phyloP scores from a whole-genome alignment of 2,888 invertebrate species.

The Dione vanillae region DNA sequence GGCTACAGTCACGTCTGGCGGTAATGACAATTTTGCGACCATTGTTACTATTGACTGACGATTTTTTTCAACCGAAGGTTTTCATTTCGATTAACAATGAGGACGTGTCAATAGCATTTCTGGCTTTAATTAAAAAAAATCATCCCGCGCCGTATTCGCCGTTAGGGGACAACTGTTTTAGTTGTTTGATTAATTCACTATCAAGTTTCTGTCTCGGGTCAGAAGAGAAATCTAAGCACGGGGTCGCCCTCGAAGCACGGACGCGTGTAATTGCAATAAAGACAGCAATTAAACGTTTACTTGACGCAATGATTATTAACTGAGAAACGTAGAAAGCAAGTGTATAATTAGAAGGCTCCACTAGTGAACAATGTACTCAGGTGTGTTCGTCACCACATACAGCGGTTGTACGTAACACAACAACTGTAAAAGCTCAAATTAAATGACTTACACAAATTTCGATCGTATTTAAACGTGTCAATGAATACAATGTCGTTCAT shows the following conservation, averaged over 20 bases:
- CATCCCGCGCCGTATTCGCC: conserved; percentile 40
- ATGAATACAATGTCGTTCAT: conserved; percentile 31
- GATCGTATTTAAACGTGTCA: conserved; percentile 30
- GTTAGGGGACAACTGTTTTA: conserved; percentile 57
- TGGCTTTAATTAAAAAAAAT: conserved; percentile 70
- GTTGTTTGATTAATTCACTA: conserved; percentile 67
- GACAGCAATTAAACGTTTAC: conserved; percentile 71
- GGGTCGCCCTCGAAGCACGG: conserved; percentile 74
- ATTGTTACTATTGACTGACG: conserved; percentile 71
- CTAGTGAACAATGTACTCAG: conserved; percentile 45
- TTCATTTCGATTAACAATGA: conserved; percentile 70
- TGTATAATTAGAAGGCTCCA: conserved; percentile 53
- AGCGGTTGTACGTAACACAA: background rate
- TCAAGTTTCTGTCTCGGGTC: conserved; percentile 71
- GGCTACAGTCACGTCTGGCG: conserved; percentile 73
- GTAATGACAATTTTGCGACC: conserved; percentile 78
- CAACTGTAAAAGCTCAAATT: conserved; percentile 21
- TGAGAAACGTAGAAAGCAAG: conserved; percentile 52
- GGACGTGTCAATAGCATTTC: conserved; percentile 76
- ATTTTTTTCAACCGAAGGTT: conserved; percentile 74
- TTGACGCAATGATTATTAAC: conserved; percentile 68
- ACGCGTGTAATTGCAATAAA: conserved; percentile 81
- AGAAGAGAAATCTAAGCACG: conserved; percentile 77
- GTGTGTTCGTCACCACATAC: conserved; percentile 7
- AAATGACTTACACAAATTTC: conserved; percentile 25